Evolutionary conservation across 2,113 vertebrate genomes (phyloP).

Genomic region (Lepidothrix coronata): DNA sequence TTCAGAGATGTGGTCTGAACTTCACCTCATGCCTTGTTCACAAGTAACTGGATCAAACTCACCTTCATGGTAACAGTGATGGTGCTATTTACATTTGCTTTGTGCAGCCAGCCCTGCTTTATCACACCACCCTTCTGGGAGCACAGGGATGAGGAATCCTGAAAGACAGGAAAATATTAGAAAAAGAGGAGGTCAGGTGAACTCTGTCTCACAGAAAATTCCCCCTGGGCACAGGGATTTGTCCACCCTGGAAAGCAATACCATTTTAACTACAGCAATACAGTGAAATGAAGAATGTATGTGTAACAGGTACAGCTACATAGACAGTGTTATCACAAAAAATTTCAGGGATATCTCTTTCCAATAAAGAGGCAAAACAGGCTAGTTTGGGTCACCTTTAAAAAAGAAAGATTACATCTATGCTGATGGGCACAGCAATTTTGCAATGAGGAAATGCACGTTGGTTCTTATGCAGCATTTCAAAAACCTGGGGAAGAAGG

Average conservation of each 20-base stretch:
- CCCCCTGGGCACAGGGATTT: neutral
- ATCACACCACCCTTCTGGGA: conserved; percentile 94
- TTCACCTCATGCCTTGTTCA: fast-evolving
- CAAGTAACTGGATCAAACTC: conserved; percentile 35
- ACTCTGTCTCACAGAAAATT: neutral
- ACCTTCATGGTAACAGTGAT: conserved; percentile 98
- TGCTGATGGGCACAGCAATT: neutral
- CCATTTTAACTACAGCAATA: neutral
- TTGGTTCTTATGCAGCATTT: neutral
- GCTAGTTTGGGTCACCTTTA: neutral
- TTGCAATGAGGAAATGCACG: neutral
- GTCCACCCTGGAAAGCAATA: neutral
- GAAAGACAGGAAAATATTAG: conserved; percentile 14
- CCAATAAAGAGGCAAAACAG: neutral
- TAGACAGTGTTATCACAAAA: neutral
- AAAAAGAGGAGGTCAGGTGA: neutral
- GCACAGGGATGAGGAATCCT: conserved; percentile 91
- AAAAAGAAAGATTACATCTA: neutral
- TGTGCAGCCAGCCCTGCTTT: conserved; percentile 97
- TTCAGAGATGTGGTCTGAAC: neutral
- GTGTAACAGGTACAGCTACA: neutral
- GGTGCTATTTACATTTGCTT: conserved; percentile 95
- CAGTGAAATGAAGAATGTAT: fast-evolving
- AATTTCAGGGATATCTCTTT: neutral
- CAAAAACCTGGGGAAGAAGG: neutral